Percentiles rank a stretch among this genome's conserved stretches.
phyloP scores from a whole-genome alignment of 2,113 vertebrate genomes.

The Siphamia tubifer region DNA sequence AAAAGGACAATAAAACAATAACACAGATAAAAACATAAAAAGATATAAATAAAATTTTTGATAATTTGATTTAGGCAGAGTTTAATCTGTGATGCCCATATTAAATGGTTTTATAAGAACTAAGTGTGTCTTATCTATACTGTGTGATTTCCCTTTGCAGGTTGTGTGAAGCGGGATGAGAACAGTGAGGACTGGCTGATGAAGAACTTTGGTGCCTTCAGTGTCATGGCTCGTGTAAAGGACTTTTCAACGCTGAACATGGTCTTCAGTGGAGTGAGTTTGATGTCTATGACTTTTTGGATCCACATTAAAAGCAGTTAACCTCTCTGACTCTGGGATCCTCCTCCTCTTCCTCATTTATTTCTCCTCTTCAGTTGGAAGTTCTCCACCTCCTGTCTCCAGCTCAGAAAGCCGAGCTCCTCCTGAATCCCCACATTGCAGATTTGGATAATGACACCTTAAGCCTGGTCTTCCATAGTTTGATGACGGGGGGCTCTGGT shows the following conservation, averaged over 20 bases:
- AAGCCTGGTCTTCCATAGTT: constrained; percentile 67
- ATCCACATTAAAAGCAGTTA: not conserved
- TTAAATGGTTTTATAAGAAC: no score
- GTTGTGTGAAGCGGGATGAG: constrained; percentile 61
- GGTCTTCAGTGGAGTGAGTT: constrained; percentile 77
- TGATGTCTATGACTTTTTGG: not conserved
- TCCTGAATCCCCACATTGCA: constrained; percentile 59
- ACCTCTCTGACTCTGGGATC: no score
- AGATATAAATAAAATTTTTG: no score
- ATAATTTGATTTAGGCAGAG: no score
- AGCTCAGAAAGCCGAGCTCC: constrained; percentile 75
- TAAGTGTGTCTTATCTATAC: not conserved
- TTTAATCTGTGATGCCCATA: no score
- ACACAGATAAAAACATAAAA: no score
- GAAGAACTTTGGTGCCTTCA: constrained; percentile 80
- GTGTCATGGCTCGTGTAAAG: constrained; percentile 60
- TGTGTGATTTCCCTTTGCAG: constrained; percentile 29
- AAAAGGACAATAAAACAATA: no score
- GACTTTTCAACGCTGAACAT: constrained; percentile 75
- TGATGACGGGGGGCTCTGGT: constrained; percentile 29
- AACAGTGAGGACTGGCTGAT: constrained; percentile 74
- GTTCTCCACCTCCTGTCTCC: constrained; percentile 75
- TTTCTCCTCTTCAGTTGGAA: constrained; percentile 65
- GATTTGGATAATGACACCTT: constrained; percentile 65
- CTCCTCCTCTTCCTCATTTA: not conserved